Percentiles rank a stretch among this genome's conserved stretches.
Conservation (phyloP, 2,113 vertebrate genomes). For the Poicephalus gulielmi region DNA sequence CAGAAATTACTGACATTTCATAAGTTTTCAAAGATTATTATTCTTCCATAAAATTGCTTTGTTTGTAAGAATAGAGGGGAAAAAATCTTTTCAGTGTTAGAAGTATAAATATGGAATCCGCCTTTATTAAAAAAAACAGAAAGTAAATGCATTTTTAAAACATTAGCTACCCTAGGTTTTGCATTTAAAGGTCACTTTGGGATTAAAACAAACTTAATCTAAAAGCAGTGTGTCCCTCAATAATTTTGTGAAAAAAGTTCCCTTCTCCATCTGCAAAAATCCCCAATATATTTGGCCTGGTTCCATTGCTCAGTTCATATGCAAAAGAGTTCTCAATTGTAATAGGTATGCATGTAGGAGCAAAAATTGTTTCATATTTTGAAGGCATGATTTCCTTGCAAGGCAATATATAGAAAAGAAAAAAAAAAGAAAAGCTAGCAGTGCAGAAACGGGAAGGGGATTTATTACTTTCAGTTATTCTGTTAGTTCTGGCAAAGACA, state of each 20-base stretch:
- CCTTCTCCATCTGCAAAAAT: neutral
- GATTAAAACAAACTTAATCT: neutral
- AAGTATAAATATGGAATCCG: neutral
- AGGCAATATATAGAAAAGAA: neutral
- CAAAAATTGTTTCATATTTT: neutral
- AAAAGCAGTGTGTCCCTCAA: neutral
- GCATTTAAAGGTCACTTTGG: neutral
- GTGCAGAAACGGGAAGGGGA: neutral
- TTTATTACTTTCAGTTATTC: neutral
- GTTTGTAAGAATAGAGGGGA: neutral
- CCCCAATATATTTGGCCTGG: neutral
- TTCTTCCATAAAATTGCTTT: neutral
- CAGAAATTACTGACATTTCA: neutral
- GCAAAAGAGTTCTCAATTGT: neutral
- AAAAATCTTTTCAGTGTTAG: neutral
- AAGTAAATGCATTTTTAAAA: neutral
- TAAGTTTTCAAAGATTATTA: neutral
- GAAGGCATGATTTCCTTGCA: neutral
- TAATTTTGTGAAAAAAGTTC: neutral
- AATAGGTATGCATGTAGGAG: neutral
- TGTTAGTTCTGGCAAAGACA: neutral
- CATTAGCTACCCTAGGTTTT: neutral
- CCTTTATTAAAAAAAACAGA: neutral
- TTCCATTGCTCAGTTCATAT: neutral
- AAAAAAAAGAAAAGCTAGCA: neutral